A percentile compares a stretch with the other conserved stretches of the same genome.
These are phyloP conservation scores for Mus caroli DNA, from an alignment of 2,797 vertebrate genomes.

Conservation along the genomic window DNA sequence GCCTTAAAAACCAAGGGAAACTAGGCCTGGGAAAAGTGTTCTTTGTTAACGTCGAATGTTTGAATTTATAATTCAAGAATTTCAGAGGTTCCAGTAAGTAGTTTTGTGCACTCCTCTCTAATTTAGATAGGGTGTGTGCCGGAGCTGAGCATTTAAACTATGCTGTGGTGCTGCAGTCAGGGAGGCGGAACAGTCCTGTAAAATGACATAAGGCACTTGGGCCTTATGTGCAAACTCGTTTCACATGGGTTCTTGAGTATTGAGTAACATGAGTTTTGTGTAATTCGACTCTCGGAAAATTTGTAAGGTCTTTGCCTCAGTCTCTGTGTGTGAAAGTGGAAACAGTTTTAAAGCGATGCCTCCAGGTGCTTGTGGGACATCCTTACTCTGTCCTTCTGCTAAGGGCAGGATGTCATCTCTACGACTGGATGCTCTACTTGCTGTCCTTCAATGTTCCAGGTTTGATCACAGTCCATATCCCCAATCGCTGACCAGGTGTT, in stretches of 20 bases:
- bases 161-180: slow-evolving; percentile 76
- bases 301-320: slow-evolving; percentile 75
- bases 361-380: slow-evolving; percentile 67
- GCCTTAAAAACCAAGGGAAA: slow-evolving; percentile 77
- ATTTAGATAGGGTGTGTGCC: slow-evolving; percentile 77
- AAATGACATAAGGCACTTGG: slow-evolving; percentile 82
- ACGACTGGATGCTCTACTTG: background rate
- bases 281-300: slow-evolving; percentile 83
- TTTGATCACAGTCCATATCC: background rate
- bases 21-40: slow-evolving; percentile 66
- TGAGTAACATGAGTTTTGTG: slow-evolving; percentile 82
- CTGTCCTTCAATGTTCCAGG: background rate
- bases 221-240: slow-evolving; percentile 82
- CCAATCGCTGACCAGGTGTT: slow-evolving; percentile 53
- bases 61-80: slow-evolving; percentile 77
- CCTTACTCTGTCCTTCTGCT: slow-evolving; percentile 35
- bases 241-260: slow-evolving; percentile 80
- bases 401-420: slow-evolving; percentile 35
- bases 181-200: slow-evolving; percentile 73
- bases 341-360: slow-evolving; percentile 72
- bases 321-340: slow-evolving; percentile 71
- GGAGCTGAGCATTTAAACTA: slow-evolving; percentile 64
- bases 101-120: slow-evolving; percentile 72
- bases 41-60: slow-evolving; percentile 72
- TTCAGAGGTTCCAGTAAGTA: slow-evolving; percentile 71